Evolutionary conservation across 64 coral and sea anemone species (phyloP).

Genomic region (Porites lutea): DNA sequence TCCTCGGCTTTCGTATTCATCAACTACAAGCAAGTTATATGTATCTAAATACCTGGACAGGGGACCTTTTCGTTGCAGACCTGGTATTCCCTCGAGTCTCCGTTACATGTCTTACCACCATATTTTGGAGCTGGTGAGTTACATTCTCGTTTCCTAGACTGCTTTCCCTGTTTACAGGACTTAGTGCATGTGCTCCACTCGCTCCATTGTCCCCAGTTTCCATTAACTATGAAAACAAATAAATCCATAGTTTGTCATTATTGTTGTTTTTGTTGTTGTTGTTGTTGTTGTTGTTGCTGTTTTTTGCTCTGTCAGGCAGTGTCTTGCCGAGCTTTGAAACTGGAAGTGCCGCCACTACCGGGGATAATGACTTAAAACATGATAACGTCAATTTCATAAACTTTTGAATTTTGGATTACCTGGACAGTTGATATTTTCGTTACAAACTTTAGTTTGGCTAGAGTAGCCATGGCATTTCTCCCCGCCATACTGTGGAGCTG

Average conservation of each 20-base stretch:
- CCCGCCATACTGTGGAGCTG: conserved; percentile 59
- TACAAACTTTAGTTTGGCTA: conserved; percentile 31
- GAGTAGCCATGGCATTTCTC: conserved; percentile 35
- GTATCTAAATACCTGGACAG: conserved; percentile 1
- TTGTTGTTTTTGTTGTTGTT: too few relatives aligned
- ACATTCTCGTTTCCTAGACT: conserved; percentile 37
- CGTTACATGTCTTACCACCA: conserved; percentile 43
- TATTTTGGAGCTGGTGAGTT: conserved; percentile 42
- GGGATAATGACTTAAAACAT: too few relatives aligned
- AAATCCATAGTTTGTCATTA: not conserved
- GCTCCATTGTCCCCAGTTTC: conserved; percentile 50
- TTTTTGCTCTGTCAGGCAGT: too few relatives aligned
- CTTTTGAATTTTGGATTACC: not conserved
- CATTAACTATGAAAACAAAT: conserved; percentile 5
- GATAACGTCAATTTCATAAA: not conserved
- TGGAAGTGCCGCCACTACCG: too few relatives aligned
- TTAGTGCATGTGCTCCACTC: conserved; percentile 32
- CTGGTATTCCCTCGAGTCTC: not conserved
- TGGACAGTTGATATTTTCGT: conserved; percentile 2
- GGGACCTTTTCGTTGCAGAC: conserved; percentile 12
- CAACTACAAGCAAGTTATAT: not conserved
- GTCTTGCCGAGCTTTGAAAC: too few relatives aligned
- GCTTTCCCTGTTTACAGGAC: conserved; percentile 34
- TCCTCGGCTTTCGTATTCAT: not conserved
- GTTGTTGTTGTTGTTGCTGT: too few relatives aligned